Percentiles rank a stretch among this genome's conserved stretches.
Evolutionary conservation across 2,797 vertebrate species (phyloP).

Genomic region (Lepus oiostolus): DNA sequence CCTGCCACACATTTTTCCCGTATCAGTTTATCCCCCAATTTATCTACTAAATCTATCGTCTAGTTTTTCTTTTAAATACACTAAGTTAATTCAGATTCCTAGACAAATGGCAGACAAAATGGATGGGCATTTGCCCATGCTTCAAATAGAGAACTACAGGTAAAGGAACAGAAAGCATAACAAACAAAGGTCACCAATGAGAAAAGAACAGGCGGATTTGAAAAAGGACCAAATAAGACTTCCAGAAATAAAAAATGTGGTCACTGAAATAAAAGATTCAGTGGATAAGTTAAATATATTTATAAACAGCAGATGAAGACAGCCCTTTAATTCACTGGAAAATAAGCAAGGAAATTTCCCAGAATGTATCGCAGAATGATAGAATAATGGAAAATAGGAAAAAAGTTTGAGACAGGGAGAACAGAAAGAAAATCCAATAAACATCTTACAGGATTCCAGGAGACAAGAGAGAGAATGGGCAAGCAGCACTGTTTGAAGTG

Average conservation of each 20-base stretch:
- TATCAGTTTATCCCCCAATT: background rate
- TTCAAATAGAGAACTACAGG: background rate
- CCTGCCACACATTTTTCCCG: background rate
- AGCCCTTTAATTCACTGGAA: slow-evolving; percentile 33
- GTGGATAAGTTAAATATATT: slow-evolving; percentile 7
- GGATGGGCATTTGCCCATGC: background rate
- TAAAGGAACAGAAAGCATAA: slow-evolving; percentile 1
- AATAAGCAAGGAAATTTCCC: slow-evolving; percentile 20
- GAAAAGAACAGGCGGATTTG: background rate
- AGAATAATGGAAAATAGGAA: background rate
- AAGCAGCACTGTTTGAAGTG: background rate
- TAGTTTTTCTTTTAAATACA: slow-evolving; percentile 35
- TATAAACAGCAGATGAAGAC: slow-evolving; percentile 20
- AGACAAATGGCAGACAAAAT: background rate
- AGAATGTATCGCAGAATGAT: background rate
- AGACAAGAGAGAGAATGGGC: background rate
- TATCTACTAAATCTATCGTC: background rate
- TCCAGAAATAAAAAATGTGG: slow-evolving; percentile 5
- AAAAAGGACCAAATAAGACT: background rate
- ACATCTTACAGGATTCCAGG: background rate
- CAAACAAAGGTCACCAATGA: background rate
- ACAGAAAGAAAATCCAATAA: background rate
- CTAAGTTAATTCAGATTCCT: slow-evolving; percentile 43
- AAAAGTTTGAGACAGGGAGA: background rate
- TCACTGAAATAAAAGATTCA: slow-evolving; percentile 15